Evolutionary conservation across 1,140 invertebrate species (phyloP).

Genomic region (Scaptomyza graminum): DNA sequence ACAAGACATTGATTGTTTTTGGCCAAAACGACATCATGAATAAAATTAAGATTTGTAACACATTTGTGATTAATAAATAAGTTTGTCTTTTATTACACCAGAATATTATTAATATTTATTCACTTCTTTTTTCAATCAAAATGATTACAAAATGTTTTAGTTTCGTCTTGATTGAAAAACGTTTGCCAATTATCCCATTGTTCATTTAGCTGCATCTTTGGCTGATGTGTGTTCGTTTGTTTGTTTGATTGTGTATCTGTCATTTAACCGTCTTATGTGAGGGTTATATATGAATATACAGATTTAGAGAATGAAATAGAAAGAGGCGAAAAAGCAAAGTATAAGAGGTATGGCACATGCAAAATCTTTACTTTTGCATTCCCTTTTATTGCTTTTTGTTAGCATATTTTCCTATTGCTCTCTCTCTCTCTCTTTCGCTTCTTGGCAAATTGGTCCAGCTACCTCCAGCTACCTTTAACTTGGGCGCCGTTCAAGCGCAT

Average conservation of each 20-base stretch:
- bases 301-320: constrained; percentile 13
- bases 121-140: no score
- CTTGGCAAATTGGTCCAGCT: constrained; percentile 6
- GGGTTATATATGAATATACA: no score
- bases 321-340: constrained; percentile 1
- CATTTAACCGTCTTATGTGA: constrained; percentile 41
- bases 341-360: constrained; percentile 11
- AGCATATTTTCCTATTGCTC: constrained; percentile 6
- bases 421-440: constrained; percentile 1
- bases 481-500: constrained; percentile 54
- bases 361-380: constrained; percentile 52
- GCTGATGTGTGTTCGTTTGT: background rate
- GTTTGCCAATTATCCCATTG: background rate
- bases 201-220: background rate
- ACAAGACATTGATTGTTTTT: background rate
- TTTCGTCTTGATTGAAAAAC: no score
- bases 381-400: constrained; percentile 39
- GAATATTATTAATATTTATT: no score
- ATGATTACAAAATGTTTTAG: no score
- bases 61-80: no score
- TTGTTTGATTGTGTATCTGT: constrained; percentile 52
- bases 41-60: no score
- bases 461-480: constrained; percentile 31
- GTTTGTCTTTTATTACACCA: no score
- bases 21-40: background rate